Evolutionary conservation across 2,888 invertebrate species (phyloP).

Genomic region (Pecten maximus): DNA sequence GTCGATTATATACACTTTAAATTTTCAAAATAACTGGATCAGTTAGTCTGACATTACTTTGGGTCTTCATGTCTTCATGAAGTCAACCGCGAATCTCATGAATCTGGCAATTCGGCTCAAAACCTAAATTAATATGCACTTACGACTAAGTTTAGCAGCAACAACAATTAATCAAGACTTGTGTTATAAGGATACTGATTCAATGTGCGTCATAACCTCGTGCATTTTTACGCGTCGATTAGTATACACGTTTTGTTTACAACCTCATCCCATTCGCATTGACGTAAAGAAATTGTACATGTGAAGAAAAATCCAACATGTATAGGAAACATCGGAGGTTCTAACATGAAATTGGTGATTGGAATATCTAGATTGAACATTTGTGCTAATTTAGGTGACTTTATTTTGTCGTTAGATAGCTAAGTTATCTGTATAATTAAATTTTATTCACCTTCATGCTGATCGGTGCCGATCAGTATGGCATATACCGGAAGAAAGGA

Average conservation of each 20-base stretch:
- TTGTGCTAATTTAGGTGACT: background rate
- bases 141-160: too few relatives aligned
- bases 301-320: slow-evolving; percentile 7
- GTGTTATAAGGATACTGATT: too few relatives aligned
- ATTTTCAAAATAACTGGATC: too few relatives aligned
- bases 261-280: background rate
- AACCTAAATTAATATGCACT: too few relatives aligned
- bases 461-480: slow-evolving; percentile 62
- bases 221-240: too few relatives aligned
- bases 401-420: background rate
- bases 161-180: too few relatives aligned
- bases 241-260: background rate
- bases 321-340: background rate
- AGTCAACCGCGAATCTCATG: too few relatives aligned
- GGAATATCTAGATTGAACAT: background rate
- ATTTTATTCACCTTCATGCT: slow-evolving; percentile 66
- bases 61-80: too few relatives aligned
- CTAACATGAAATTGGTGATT: background rate
- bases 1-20: too few relatives aligned
- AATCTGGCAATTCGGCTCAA: too few relatives aligned
- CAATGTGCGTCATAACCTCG: too few relatives aligned
- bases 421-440: background rate
- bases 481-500: slow-evolving; percentile 68
- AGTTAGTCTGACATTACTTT: too few relatives aligned
- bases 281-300: background rate